phyloP scores from a whole-genome alignment of 35 echinoderm and acorn worm species.

The Apostichopus parvimensis region DNA sequence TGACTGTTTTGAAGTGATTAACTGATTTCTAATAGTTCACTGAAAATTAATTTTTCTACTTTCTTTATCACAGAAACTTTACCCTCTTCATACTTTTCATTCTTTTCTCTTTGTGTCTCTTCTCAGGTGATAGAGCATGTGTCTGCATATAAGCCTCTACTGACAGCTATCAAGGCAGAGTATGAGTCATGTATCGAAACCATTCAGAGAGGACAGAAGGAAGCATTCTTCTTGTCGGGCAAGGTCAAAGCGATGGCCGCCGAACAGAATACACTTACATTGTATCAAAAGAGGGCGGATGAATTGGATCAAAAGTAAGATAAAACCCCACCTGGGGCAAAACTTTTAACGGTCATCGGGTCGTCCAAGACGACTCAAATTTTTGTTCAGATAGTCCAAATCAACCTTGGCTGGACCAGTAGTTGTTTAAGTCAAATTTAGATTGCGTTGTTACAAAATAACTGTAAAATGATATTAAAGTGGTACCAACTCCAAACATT shows the following conservation, averaged over 20 bases:
- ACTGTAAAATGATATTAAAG: no score
- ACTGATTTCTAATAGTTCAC: no score
- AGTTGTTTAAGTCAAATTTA: no score
- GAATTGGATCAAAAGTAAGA: constrained; percentile 89
- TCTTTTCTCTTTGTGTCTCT: neutral
- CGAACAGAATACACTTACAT: constrained; percentile 87
- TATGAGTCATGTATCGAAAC: constrained; percentile 96
- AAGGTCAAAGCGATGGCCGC: constrained; percentile 93
- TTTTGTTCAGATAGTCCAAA: no score
- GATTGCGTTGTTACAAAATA: no score
- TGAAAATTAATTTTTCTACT: no score
- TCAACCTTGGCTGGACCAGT: no score
- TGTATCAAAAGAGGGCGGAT: constrained; percentile 84
- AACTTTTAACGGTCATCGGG: no score
- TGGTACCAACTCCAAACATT: no score
- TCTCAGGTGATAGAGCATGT: constrained; percentile 87
- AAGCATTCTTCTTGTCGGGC: constrained; percentile 89
- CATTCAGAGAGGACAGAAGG: constrained; percentile 89
- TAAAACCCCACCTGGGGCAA: neutral
- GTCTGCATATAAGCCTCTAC: constrained; percentile 76
- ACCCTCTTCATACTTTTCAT: neutral
- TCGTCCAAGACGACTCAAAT: no score
- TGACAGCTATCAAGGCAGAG: constrained; percentile 89
- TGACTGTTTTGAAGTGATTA: no score
- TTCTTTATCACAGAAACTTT: no score